Base-by-base conservation (phyloP, 2,888 invertebrate species). In the Synanthedon tipuliformis region DNA sequence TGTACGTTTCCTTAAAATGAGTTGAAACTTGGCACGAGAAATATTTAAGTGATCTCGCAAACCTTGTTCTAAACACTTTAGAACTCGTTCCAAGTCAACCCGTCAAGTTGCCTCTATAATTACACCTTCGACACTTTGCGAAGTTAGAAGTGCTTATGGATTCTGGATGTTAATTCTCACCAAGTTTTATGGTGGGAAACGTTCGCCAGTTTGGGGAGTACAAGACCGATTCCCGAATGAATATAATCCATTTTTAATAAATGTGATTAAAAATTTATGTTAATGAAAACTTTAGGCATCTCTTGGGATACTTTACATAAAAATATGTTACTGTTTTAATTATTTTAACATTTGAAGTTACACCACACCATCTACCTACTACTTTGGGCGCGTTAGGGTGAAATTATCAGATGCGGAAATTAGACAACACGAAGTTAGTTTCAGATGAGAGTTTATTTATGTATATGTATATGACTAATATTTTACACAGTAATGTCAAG, bases 101-200 rank as follows among this genome's bases (percentile, higher is more conserved):
- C 50, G 50, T 41, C 40, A 48, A 48, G 41, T 40, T 15, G 27
- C 56, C 57, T 56, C 59, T 54, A 60, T 60, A 65, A 66, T 68
- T 68, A 65, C 57, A 60, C 61, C 61, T 67, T 63, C 59, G 59
- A 60, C 63, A 59, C 51, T 65, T 59, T 23, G 51, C 52, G 53
- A 65, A 66, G 59, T 64, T 63, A 53, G 56, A 59, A 8, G 41
- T 51, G 12, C 45, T 60, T 62, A 65, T 55, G 54, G 63, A 65
- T 62, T 61, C 53, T 55, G 53, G 48, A 51, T 58, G 52, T 56
- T 64, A 65, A 62, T 65, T 67, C 67, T 63, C 62, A 50, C 56
- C 51, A 70, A 72, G 66, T 70, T 74, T 68, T 72, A 68, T 69
- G 60, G 64, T 45, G 13, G 45, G n/a, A n/a, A 63, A 60, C 64